phyloP scores from a whole-genome alignment of 2,113 vertebrate species.

The Barnardius zonarius region DNA sequence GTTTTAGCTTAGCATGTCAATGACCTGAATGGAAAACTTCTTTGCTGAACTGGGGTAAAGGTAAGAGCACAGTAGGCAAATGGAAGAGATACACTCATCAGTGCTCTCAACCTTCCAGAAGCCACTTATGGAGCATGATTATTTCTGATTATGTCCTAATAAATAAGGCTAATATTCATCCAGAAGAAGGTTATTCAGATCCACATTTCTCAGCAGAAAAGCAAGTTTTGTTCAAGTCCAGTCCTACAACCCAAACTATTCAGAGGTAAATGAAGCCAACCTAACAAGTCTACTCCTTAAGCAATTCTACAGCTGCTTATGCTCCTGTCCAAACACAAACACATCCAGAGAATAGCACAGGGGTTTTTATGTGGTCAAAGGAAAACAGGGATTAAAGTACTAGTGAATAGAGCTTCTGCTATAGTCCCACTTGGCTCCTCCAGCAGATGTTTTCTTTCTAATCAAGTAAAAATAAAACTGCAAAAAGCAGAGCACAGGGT shows the following conservation, averaged over 20 bases:
- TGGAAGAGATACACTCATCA: neutral
- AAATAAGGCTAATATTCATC: neutral
- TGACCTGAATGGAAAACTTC: neutral
- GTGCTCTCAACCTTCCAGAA: neutral
- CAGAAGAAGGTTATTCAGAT: neutral
- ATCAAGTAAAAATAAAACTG: neutral
- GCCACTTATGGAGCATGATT: neutral
- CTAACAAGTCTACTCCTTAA: neutral
- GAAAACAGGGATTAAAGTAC: neutral
- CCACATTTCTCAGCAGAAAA: neutral
- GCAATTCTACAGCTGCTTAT: neutral
- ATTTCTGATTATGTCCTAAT: neutral
- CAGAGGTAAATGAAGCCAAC: neutral
- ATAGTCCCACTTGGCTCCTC: neutral
- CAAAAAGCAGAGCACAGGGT: constrained; percentile 14
- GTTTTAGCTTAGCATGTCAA: neutral
- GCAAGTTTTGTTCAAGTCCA: neutral
- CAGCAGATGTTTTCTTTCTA: neutral
- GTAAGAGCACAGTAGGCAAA: neutral
- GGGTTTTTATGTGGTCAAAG: neutral
- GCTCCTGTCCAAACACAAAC: neutral
- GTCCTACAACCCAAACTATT: neutral
- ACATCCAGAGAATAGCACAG: neutral
- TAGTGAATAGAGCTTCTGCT: neutral
- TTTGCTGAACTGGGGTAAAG: neutral